phyloP scores from a whole-genome alignment of 1,140 invertebrate genomes.

The Drosophila teissieri region DNA sequence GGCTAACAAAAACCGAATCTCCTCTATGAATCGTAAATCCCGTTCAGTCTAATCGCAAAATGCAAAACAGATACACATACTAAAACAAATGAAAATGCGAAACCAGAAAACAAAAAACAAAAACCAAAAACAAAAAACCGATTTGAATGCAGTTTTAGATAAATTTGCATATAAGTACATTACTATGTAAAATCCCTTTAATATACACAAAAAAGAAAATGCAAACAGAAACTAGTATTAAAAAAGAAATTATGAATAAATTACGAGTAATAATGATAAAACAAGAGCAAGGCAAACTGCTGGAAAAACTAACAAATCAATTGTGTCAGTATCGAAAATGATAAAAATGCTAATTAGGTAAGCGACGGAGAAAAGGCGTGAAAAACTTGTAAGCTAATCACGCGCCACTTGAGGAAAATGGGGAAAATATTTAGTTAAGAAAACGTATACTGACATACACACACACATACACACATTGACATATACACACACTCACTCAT shows the following conservation, averaged over 20 bases:
- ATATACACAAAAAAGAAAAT: slow-evolving; percentile 58
- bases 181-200: slow-evolving; percentile 82
- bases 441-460: slow-evolving; percentile 50
- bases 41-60: slow-evolving; percentile 49
- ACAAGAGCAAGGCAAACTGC: slow-evolving; percentile 45
- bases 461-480: slow-evolving; percentile 37
- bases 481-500: slow-evolving; percentile 42
- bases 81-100: slow-evolving; percentile 18
- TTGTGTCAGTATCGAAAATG: slow-evolving; percentile 44
- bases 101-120: slow-evolving; percentile 4
- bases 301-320: slow-evolving; percentile 48
- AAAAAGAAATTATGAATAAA: slow-evolving; percentile 74
- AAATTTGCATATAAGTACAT: slow-evolving; percentile 81
- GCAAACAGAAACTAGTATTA: slow-evolving; percentile 70
- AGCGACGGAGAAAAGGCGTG: slow-evolving; percentile 35
- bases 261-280: slow-evolving; percentile 67
- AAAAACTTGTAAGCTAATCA: slow-evolving; percentile 48
- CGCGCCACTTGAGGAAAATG: slow-evolving; percentile 27
- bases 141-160: slow-evolving; percentile 70
- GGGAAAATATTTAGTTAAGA: slow-evolving; percentile 70
- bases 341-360: slow-evolving; percentile 24
- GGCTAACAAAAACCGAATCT: slow-evolving; percentile 25
- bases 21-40: slow-evolving; percentile 30
- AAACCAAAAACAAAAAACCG: slow-evolving; percentile 7
- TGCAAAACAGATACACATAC: slow-evolving; percentile 41